Conservation (phyloP, 2,888 invertebrate genomes). For the Nephrotoma flavescens region DNA sequence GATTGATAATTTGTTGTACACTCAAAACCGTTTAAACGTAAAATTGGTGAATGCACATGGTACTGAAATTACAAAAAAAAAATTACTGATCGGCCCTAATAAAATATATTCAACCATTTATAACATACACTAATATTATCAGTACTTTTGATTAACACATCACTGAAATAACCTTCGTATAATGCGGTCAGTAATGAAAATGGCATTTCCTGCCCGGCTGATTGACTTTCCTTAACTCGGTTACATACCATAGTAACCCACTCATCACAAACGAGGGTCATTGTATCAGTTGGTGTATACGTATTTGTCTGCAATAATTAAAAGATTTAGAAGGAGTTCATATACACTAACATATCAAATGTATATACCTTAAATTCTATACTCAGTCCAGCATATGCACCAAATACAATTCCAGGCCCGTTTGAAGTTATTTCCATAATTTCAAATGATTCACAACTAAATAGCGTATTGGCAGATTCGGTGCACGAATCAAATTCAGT, state of each 20-base stretch:
- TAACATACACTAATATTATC: conserved; percentile 19
- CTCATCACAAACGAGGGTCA: conserved; percentile 43
- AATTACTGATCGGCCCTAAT: neutral
- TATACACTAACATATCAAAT: neutral
- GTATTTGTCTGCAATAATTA: conserved; percentile 31
- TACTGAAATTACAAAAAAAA: conserved; percentile 27
- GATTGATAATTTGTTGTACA: conserved; percentile 35
- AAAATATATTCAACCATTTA: too few relatives aligned
- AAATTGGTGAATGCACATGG: conserved; percentile 40
- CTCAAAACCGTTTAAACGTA: conserved; percentile 39
- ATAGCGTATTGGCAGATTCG: conserved; percentile 38
- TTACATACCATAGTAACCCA: conserved; percentile 48
- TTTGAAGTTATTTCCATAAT: conserved; percentile 24
- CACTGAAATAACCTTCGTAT: conserved; percentile 49
- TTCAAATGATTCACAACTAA: conserved; percentile 55
- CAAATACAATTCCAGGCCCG: conserved; percentile 35
- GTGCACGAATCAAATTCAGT: conserved; percentile 14
- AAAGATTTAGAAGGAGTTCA: neutral
- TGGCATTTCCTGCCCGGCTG: conserved; percentile 35
- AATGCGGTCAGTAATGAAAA: conserved; percentile 49
- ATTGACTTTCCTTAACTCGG: conserved; percentile 35
- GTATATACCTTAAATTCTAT: conserved; percentile 41
- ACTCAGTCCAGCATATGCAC: conserved; percentile 47
- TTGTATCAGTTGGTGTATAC: conserved; percentile 35
- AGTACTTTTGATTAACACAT: conserved; percentile 29